These are phyloP conservation scores for Centruroides vittatus DNA, from an alignment of 1,140 invertebrate genomes.

Conservation along the genomic window DNA sequence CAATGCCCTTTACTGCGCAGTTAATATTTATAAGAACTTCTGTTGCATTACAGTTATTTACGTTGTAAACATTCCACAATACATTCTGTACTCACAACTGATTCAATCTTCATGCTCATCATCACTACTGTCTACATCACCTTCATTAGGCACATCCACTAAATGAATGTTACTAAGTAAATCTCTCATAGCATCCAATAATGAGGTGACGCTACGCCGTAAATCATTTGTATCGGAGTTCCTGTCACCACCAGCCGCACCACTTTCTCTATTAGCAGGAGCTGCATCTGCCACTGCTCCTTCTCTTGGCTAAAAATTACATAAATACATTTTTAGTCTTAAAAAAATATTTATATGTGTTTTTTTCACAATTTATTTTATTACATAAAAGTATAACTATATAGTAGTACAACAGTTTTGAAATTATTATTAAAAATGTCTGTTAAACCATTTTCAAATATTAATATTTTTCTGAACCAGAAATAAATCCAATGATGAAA, in stretches of 20 bases:
- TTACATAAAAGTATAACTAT: neutral
- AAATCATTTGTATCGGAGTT: slow-evolving; percentile 32
- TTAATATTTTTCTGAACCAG: too few species aligned
- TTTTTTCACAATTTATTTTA: neutral
- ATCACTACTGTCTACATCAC: slow-evolving; percentile 22
- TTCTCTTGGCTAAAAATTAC: slow-evolving; percentile 8
- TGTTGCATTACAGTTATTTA: too few species aligned
- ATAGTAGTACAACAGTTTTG: too few species aligned
- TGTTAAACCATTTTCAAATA: too few species aligned
- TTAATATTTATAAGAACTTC: too few species aligned
- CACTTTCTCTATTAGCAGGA: slow-evolving; percentile 11
- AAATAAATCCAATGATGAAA: too few species aligned
- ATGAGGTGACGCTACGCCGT: slow-evolving; percentile 42
- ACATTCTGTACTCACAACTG: too few species aligned
- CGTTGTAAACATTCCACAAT: too few species aligned
- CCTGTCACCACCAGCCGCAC: slow-evolving; percentile 23
- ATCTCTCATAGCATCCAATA: slow-evolving; percentile 57
- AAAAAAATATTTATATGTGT: neutral
- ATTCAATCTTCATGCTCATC: slow-evolving; percentile 23
- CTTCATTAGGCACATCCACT: slow-evolving; percentile 28
- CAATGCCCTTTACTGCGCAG: too few species aligned
- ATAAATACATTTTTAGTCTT: neutral
- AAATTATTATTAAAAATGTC: too few species aligned
- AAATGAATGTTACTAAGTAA: slow-evolving; percentile 48
- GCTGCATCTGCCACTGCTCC: slow-evolving; percentile 11